phyloP scores from a whole-genome alignment of 2,113 vertebrate species.

The Herpetotheres cachinnans region DNA sequence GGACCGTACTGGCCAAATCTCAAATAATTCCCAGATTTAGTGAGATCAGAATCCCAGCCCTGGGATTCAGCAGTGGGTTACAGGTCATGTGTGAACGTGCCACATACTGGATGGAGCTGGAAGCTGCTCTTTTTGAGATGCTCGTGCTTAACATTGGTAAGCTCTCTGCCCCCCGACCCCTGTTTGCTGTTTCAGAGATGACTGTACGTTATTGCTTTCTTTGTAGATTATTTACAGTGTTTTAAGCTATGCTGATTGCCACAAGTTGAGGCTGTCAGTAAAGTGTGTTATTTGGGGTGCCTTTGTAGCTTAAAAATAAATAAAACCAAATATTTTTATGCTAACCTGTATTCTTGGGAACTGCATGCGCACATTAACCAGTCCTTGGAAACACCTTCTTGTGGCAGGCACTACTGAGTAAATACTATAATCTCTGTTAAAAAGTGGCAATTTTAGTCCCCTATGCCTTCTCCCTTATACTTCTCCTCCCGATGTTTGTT shows the following conservation, averaged over 20 bases:
- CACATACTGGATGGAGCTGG: not conserved
- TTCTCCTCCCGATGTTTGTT: not conserved
- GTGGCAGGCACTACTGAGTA: not conserved
- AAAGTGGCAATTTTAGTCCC: not conserved
- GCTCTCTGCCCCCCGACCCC: not conserved
- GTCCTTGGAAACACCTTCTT: not conserved
- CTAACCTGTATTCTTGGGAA: not conserved
- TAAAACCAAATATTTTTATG: not conserved
- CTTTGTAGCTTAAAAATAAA: not conserved
- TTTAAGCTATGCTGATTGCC: not conserved
- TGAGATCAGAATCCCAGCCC: not conserved
- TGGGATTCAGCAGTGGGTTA: not conserved
- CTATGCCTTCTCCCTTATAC: not conserved
- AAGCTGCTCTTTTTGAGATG: not conserved
- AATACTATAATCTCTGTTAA: conserved; percentile 4
- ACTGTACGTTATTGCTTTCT: not conserved
- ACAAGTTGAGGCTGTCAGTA: not conserved
- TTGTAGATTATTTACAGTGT: conserved; percentile 12
- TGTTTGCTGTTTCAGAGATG: not conserved
- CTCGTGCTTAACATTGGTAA: not conserved
- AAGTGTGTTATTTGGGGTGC: not conserved
- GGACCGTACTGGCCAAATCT: not conserved
- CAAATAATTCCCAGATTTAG: conserved; percentile 19
- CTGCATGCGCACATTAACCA: not conserved
- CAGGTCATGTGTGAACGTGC: not conserved